Conservation (phyloP, 37 sponge, comb jelly and placozoan genomes). For the Lycopodina hypogea region DNA sequence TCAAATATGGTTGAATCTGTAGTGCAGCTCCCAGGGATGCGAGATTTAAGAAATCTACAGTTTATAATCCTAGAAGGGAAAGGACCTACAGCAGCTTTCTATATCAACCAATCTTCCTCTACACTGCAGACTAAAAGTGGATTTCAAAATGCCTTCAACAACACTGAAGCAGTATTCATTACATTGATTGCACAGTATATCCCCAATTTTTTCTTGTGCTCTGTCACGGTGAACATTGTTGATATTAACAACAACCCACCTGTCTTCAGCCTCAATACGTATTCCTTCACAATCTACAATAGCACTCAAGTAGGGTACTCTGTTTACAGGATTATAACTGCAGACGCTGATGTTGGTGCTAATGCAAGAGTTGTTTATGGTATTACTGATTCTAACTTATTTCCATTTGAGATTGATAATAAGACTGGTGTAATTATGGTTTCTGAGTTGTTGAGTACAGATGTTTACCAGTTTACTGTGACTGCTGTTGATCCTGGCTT, state of each 20-base stretch:
- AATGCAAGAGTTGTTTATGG: slow-evolving; percentile 21
- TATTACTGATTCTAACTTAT: background rate
- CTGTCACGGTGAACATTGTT: slow-evolving; percentile 49
- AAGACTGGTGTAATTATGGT: slow-evolving; percentile 35
- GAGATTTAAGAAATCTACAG: background rate
- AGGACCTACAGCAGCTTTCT: slow-evolving; percentile 18
- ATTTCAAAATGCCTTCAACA: background rate
- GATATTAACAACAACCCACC: slow-evolving; percentile 72
- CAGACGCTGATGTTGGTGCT: slow-evolving; percentile 49
- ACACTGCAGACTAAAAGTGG: background rate
- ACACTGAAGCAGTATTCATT: slow-evolving; percentile 53
- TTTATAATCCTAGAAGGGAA: slow-evolving; percentile 11
- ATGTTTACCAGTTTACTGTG: slow-evolving; percentile 15
- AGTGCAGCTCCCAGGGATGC: background rate
- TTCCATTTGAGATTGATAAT: slow-evolving; percentile 30
- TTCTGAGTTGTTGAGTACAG: background rate
- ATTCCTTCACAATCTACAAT: slow-evolving; percentile 47
- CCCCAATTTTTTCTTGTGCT: slow-evolving; percentile 48
- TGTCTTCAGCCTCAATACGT: slow-evolving; percentile 19
- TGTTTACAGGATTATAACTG: slow-evolving; percentile 36
- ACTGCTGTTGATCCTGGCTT: slow-evolving; percentile 32
- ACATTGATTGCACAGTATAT: slow-evolving; percentile 39
- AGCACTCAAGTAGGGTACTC: slow-evolving; percentile 42
- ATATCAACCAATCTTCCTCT: background rate
- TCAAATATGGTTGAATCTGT: background rate